Conservation (phyloP, 2,113 vertebrate species). For the Anarhynchus alexandrinus region DNA sequence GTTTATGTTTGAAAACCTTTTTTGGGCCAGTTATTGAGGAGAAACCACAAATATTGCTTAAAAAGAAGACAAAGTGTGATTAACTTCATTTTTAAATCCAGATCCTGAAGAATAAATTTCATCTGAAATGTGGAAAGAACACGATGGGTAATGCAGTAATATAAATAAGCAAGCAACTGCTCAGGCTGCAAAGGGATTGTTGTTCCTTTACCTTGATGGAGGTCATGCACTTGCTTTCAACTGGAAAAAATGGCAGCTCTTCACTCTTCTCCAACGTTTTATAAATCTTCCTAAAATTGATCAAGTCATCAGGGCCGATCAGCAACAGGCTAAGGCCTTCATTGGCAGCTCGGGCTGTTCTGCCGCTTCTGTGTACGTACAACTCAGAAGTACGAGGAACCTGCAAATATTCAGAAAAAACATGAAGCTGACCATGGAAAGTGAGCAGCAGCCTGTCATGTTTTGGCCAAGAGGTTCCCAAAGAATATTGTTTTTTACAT, state of each 20-base stretch:
- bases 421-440: background rate
- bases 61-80: background rate
- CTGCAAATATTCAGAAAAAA: conserved; percentile 57
- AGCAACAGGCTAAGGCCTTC: conserved; percentile 91
- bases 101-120: background rate
- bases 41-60: background rate
- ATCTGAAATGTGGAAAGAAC: background rate
- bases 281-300: conserved; percentile 93
- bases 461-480: background rate
- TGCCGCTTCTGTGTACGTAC: conserved; percentile 91
- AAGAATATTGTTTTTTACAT: background rate
- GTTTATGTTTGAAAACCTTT: background rate
- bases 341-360: conserved; percentile 88
- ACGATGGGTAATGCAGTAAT: background rate
- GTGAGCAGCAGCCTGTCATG: background rate
- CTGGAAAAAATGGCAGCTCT: conserved; percentile 87
- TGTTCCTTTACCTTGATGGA: conserved; percentile 83
- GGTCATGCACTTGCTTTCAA: conserved; percentile 85
- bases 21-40: background rate
- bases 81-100: background rate
- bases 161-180: background rate
- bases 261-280: conserved; percentile 87
- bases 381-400: conserved; percentile 93
- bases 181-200: background rate
- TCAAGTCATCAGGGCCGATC: conserved; percentile 88